Conservation (phyloP, 2,797 vertebrate genomes). For the Poeciliopsis infans region DNA sequence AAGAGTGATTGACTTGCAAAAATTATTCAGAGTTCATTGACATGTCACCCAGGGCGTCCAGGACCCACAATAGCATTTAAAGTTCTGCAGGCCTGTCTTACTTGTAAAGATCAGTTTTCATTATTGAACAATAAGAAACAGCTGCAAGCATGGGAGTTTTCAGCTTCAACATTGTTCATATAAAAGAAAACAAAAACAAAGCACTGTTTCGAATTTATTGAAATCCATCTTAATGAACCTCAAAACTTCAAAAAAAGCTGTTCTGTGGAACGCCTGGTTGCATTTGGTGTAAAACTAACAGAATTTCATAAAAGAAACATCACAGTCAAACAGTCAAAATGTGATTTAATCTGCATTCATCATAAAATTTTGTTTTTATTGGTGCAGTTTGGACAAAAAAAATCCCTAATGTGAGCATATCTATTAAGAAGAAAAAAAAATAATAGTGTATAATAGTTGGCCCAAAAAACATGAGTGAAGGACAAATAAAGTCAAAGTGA, state of each 20-base stretch:
- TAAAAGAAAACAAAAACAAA: neutral
- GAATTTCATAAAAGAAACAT: neutral
- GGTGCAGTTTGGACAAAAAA: neutral
- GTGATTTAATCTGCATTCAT: neutral
- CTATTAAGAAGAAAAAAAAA: neutral
- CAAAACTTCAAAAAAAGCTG: neutral
- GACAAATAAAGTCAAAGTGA: neutral
- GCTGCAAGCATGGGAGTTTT: neutral
- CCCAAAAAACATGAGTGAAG: neutral
- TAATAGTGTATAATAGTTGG: no score
- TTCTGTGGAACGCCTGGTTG: neutral
- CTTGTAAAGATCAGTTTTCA: neutral
- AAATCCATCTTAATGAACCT: neutral
- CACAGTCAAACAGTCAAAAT: neutral
- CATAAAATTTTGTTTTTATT: neutral
- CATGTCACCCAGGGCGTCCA: neutral
- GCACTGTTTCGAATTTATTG: neutral
- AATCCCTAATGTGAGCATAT: neutral
- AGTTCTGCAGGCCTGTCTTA: neutral
- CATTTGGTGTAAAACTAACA: neutral
- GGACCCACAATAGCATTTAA: neutral
- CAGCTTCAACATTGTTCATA: no score
- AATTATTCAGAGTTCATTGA: neutral
- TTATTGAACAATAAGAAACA: neutral
- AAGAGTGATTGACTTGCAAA: neutral